Percentiles rank a stretch among this genome's conserved stretches.
phyloP scores from a whole-genome alignment of 2,888 invertebrate species.

The Sarcophaga carnaria region DNA sequence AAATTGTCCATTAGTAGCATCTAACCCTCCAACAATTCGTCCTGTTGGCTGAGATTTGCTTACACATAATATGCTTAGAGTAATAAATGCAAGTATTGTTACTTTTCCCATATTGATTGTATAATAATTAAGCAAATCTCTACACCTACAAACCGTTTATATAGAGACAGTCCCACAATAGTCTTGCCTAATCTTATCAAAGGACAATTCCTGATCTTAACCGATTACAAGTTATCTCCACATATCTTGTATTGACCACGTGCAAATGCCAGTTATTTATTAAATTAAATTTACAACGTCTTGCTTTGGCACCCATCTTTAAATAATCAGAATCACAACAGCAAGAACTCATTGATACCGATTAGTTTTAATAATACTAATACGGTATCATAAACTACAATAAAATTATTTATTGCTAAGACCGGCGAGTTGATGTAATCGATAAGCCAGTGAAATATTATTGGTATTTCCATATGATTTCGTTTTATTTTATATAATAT shows the following conservation, averaged over 20 bases:
- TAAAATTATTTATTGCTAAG: background rate
- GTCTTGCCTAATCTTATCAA: constrained; percentile 8
- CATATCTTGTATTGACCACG: background rate
- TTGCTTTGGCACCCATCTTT: background rate
- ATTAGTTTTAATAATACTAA: background rate
- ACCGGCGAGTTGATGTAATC: background rate
- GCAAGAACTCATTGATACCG: background rate
- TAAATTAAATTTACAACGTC: background rate
- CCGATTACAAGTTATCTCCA: background rate
- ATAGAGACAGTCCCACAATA: background rate
- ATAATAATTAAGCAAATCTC: background rate
- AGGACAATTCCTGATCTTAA: background rate
- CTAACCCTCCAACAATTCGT: constrained; percentile 77
- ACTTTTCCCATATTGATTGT: constrained; percentile 31
- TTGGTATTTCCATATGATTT: background rate
- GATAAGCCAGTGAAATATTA: background rate
- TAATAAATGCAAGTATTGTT: constrained; percentile 1
- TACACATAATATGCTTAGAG: constrained; percentile 32
- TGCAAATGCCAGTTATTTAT: too few relatives aligned
- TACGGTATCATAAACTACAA: background rate
- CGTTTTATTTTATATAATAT: too few relatives aligned
- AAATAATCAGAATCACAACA: background rate
- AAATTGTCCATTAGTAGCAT: constrained; percentile 77
- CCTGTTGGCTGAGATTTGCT: constrained; percentile 69
- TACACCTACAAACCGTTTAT: background rate